Percentiles rank a stretch among this genome's conserved stretches.
These are phyloP conservation scores for Rotaria socialis DNA, from an alignment of 2,888 invertebrate genomes.

Conservation along the genomic window DNA sequence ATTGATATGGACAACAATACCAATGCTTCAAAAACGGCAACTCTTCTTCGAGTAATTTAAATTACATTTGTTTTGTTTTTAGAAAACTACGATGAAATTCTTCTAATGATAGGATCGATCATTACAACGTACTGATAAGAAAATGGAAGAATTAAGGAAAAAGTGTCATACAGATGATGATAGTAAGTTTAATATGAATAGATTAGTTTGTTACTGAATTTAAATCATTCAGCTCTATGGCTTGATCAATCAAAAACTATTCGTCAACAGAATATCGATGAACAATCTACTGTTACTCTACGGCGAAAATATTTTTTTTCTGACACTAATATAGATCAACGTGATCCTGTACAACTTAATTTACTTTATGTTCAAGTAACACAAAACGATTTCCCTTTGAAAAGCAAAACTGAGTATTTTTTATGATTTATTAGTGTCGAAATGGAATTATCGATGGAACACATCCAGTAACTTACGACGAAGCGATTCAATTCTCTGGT, in stretches of 20 bases:
- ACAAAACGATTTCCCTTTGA: not conserved
- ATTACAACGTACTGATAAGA: slow-evolving; percentile 64
- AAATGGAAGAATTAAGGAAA: slow-evolving; percentile 92
- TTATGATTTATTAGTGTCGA: slow-evolving; percentile 67
- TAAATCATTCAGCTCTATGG: slow-evolving; percentile 71
- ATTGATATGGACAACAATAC: slow-evolving; percentile 60
- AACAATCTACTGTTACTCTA: slow-evolving; percentile 82
- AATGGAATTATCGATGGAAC: slow-evolving; percentile 94
- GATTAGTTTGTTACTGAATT: not conserved
- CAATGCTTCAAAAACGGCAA: not conserved
- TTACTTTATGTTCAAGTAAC: slow-evolving; percentile 79
- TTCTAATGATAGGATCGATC: slow-evolving; percentile 6
- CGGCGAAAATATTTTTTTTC: slow-evolving; percentile 95
- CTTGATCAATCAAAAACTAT: slow-evolving; percentile 93
- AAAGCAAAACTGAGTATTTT: not conserved
- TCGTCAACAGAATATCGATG: slow-evolving; percentile 91
- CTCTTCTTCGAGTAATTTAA: slow-evolving; percentile 3
- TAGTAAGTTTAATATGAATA: slow-evolving; percentile 63
- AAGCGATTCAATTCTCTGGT: slow-evolving; percentile 87
- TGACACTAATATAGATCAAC: slow-evolving; percentile 90
- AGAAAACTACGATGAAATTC: not conserved
- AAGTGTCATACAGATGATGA: slow-evolving; percentile 97
- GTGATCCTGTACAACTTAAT: slow-evolving; percentile 88
- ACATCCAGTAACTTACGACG: slow-evolving; percentile 91
- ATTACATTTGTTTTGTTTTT: not conserved